A percentile compares a stretch with the other conserved stretches of the same genome.
These are phyloP conservation scores for Epinephelus moara DNA, from an alignment of 2,113 vertebrate genomes.

Conservation along the genomic window DNA sequence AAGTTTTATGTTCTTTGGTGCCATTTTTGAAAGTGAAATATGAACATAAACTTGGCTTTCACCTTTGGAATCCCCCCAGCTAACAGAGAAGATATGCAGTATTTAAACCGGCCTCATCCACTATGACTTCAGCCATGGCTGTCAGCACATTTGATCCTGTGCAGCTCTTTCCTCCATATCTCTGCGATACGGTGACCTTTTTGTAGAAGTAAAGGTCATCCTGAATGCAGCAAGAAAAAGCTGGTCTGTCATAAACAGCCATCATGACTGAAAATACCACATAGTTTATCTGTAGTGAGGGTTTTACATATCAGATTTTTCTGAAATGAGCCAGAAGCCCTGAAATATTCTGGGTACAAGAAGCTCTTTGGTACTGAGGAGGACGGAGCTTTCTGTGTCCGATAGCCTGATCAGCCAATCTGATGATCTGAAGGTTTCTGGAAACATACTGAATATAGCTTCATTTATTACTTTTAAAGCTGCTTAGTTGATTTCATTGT, in stretches of 20 bases:
- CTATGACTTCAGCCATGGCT: conserved; percentile 23
- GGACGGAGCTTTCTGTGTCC: not conserved
- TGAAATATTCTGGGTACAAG: conserved; percentile 9
- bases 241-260: conserved; percentile 49
- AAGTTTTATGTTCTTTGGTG: no score
- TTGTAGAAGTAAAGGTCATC: conserved; percentile 61
- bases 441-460: not conserved
- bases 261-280: conserved; percentile 36
- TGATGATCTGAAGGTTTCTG: conserved; percentile 31
- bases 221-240: conserved; percentile 41
- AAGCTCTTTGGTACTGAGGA: not conserved
- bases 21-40: not conserved
- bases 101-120: conserved; percentile 21
- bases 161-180: conserved; percentile 10
- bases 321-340: conserved; percentile 11
- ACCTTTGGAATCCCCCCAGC: conserved; percentile 16
- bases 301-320: conserved; percentile 12
- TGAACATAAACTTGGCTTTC: conserved; percentile 33
- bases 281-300: conserved; percentile 36
- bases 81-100: conserved; percentile 12
- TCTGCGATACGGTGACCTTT: conserved; percentile 57
- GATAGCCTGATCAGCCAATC: conserved; percentile 21
- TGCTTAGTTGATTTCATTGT: not conserved
- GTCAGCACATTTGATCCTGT: conserved; percentile 33
- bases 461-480: not conserved